Base-by-base conservation (phyloP, 2,888 invertebrate species). In the Prosapia bicincta region DNA sequence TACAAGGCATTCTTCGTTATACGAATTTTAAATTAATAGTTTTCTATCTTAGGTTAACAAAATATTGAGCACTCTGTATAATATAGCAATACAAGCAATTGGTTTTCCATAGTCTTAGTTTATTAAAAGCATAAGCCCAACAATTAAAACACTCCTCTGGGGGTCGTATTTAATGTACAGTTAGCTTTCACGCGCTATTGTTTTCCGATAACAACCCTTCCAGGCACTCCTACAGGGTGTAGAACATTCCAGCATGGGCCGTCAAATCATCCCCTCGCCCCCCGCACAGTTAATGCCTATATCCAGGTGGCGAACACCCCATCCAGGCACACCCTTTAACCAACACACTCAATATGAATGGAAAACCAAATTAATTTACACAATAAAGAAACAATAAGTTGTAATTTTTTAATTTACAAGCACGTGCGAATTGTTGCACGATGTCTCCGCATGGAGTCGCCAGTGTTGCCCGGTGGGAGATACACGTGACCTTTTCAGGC, bases 361-460 rank as follows among this genome's bases (percentile, higher is more conserved):
- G 54, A 20, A 54, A n/a, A 54, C 54, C 54, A 54, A 54, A 54
- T 54, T 54, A 54, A 54, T 54, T 54, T 54, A 54, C 54, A 54
- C 54, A 54, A 54, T 54, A 54, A 54, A 54, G 54, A 54, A 54
- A 54, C 54, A 54, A 54, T 54, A 54, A 54, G 54, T 38, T 38
- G 38, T 54, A 54, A 54, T 54, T 54, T 30, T 54, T 54, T 54
- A 54, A 54, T 54, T 54, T 54, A 54, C 20, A 20, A 54, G 20
- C 54, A 54, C 54, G 54, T 54, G 54, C 54, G 54, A 54, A 54
- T 54, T 54, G 54, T 54, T 54, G 54, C 54, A 54, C 20, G 54
- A 54, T 54, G 54, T 54, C 54, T 20, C 54, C 54, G 54, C 54
- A 54, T 54, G 54, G 54, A 5, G 54, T 54, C 54, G 54, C 54